Percentiles rank a stretch among this genome's conserved stretches.
These are phyloP conservation scores for Drosophila melanica DNA, from an alignment of 1,140 invertebrate genomes.

Conservation along the genomic window DNA sequence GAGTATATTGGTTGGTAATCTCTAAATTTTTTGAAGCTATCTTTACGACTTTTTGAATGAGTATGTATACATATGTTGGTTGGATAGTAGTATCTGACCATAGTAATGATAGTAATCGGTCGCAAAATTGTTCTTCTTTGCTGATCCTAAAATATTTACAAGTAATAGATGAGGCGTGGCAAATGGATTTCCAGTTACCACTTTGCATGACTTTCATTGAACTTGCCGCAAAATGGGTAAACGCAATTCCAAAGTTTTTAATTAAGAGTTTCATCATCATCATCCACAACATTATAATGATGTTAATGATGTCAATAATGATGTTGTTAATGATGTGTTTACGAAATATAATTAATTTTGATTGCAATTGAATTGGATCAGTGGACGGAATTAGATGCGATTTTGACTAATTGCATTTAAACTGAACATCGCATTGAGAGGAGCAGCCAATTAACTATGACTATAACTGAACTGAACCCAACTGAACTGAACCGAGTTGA, in stretches of 20 bases:
- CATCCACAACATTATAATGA: not conserved
- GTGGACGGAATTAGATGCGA: constrained; percentile 29
- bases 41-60: too few relatives aligned
- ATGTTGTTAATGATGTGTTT: constrained; percentile 47
- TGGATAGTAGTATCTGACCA: too few relatives aligned
- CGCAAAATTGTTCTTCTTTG: too few relatives aligned
- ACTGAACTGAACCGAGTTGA: not conserved
- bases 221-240: not conserved
- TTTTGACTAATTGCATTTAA: constrained; percentile 49
- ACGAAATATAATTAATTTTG: constrained; percentile 48
- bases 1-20: too few relatives aligned
- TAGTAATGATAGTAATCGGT: too few relatives aligned
- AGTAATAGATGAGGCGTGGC: not conserved
- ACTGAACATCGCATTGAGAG: constrained; percentile 17
- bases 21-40: too few relatives aligned
- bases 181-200: not conserved
- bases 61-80: too few relatives aligned
- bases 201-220: not conserved
- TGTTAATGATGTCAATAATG: constrained; percentile 1
- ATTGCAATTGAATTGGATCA: constrained; percentile 4
- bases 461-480: not conserved
- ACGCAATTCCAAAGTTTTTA: not conserved
- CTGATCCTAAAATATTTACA: too few relatives aligned
- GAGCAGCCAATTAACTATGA: constrained; percentile 1
- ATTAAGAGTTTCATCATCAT: constrained; percentile 1